Conservation (phyloP, 1,140 invertebrate genomes). For the Phymorhynchus buccinoides region DNA sequence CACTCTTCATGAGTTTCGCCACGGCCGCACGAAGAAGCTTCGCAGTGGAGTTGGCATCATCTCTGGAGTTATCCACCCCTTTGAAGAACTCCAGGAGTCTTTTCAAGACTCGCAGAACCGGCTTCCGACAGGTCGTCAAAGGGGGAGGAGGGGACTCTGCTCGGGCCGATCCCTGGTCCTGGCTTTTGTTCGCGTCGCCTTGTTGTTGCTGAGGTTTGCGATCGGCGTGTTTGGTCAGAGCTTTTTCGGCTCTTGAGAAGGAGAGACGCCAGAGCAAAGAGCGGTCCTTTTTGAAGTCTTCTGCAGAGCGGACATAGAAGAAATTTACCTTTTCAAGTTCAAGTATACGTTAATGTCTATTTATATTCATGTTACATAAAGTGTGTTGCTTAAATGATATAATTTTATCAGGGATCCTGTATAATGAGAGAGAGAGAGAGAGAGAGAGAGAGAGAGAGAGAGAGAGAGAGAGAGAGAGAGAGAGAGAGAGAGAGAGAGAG, state of each 20-base stretch:
- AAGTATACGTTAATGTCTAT: too few species aligned
- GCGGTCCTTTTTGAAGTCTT: background rate
- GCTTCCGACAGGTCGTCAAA: constrained; percentile 1
- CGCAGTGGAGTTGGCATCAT: background rate
- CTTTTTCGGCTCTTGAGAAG: constrained; percentile 31
- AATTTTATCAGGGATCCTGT: too few species aligned
- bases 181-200: background rate
- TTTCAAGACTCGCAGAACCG: constrained; percentile 15
- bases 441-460: background rate
- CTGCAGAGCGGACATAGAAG: background rate
- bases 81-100: constrained; percentile 25
- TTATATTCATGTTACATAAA: too few species aligned
- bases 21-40: background rate
- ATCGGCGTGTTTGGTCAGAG: constrained; percentile 7
- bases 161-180: background rate
- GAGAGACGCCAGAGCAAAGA: constrained; percentile 20
- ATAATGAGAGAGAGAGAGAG: background rate
- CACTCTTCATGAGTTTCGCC: too few species aligned
- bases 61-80: constrained; percentile 8
- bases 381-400: too few species aligned
- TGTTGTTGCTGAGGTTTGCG: background rate
- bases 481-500: background rate
- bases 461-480: background rate
- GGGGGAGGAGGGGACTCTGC: background rate
- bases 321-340: too few species aligned